phyloP scores from a whole-genome alignment of 1,140 invertebrate species.

The Drosophila quadrilineata region DNA sequence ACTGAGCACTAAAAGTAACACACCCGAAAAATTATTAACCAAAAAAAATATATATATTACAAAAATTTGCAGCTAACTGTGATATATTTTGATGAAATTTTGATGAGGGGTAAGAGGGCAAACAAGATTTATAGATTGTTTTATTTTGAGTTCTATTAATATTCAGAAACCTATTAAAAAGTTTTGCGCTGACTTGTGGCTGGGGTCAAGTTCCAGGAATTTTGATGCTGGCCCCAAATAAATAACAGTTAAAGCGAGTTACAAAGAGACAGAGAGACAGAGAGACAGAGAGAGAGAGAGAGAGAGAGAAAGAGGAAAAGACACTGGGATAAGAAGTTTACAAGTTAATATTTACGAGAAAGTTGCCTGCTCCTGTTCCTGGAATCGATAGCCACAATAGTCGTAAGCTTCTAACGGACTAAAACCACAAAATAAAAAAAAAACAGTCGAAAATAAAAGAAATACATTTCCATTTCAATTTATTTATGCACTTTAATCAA shows the following conservation, averaged over 20 bases:
- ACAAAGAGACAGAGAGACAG: too few species aligned
- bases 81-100: too few species aligned
- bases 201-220: neutral
- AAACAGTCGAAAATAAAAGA: too few species aligned
- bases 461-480: conserved; percentile 46
- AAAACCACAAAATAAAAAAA: too few species aligned
- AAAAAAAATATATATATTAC: too few species aligned
- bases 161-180: conserved; percentile 7
- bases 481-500: conserved; percentile 39
- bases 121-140: neutral
- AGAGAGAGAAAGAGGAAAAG: too few species aligned
- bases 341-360: conserved; percentile 3
- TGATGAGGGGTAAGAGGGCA: too few species aligned
- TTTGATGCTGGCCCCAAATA: neutral
- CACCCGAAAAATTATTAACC: too few species aligned
- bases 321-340: too few species aligned
- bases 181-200: neutral
- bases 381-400: conserved; percentile 2
- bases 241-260: neutral
- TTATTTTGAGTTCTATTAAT: neutral
- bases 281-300: too few species aligned
- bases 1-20: too few species aligned
- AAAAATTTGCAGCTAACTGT: too few species aligned
- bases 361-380: neutral
- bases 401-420: neutral